Conservation (phyloP, 2,888 invertebrate genomes). For the Iphiclides podalirius region DNA sequence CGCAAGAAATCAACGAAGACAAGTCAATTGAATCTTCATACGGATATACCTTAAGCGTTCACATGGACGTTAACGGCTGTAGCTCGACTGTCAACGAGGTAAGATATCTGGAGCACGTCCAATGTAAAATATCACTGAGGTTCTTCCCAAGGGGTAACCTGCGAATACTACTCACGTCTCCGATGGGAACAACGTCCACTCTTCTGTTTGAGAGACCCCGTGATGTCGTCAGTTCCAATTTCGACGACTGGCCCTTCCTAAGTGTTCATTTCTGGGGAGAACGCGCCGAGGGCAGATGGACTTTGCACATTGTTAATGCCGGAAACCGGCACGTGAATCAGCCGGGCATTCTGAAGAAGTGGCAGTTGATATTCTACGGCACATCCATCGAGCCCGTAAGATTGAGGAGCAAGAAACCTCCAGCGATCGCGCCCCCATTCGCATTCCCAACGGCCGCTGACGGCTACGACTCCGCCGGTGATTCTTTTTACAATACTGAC, state of each 20-base stretch:
- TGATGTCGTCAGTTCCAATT: constrained; percentile 94
- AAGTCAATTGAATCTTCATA: constrained; percentile 88
- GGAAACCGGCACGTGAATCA: constrained; percentile 91
- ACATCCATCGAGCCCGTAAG: constrained; percentile 92
- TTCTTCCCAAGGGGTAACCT: constrained; percentile 97
- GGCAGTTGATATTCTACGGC: constrained; percentile 98
- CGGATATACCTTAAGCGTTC: constrained; percentile 87
- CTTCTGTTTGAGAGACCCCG: constrained; percentile 95
- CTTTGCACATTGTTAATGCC: constrained; percentile 86
- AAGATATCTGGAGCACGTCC: constrained; percentile 97
- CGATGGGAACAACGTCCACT: constrained; percentile 95
- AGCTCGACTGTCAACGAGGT: constrained; percentile 92
- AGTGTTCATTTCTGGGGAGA: constrained; percentile 99
- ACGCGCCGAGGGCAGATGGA: constrained; percentile 93
- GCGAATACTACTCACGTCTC: constrained; percentile 92
- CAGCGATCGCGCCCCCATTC: constrained; percentile 77
- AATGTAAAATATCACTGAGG: constrained; percentile 94
- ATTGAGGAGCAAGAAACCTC: constrained; percentile 80
- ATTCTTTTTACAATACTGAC: constrained; percentile 84
- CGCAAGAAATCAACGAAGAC: constrained; percentile 91
- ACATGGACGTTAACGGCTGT: constrained; percentile 95
- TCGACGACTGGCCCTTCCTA: constrained; percentile 99
- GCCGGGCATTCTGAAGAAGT: constrained; percentile 93
- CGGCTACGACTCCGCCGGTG: constrained; percentile 79
- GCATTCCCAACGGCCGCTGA: constrained; percentile 85